phyloP scores from a whole-genome alignment of 2,888 invertebrate genomes.

The Smittia aterrima region DNA sequence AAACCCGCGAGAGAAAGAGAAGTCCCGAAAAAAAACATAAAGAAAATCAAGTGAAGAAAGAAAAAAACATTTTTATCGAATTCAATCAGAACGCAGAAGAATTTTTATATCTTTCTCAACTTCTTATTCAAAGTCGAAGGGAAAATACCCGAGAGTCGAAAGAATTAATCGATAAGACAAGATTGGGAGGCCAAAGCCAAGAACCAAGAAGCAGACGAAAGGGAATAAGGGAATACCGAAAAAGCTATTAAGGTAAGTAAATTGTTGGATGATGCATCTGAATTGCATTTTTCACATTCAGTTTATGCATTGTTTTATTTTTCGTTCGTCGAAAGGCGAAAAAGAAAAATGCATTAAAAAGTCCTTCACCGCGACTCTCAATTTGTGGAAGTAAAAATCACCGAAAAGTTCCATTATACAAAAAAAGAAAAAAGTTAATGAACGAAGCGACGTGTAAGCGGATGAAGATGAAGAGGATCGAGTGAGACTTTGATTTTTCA shows the following conservation, averaged over 20 bases:
- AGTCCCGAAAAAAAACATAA: too few species aligned
- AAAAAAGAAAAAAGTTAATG: neutral
- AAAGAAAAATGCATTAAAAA: neutral
- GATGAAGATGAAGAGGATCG: neutral
- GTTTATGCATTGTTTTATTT: neutral
- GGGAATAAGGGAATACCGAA: constrained; percentile 32
- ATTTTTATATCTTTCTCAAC: constrained; percentile 11
- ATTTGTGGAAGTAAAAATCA: neutral
- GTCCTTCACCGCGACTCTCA: neutral
- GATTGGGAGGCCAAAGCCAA: neutral
- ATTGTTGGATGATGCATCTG: constrained; percentile 35
- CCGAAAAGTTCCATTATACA: neutral
- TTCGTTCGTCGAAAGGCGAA: neutral
- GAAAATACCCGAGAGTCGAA: neutral
- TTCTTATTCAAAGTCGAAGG: neutral
- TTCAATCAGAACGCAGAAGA: constrained; percentile 33
- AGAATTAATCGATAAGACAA: constrained; percentile 35
- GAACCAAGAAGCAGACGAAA: neutral
- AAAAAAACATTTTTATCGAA: constrained; percentile 32
- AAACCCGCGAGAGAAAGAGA: neutral
- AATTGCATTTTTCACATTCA: constrained; percentile 32
- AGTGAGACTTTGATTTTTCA: constrained; percentile 1
- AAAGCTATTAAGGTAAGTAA: constrained; percentile 42
- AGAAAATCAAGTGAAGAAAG: constrained; percentile 12
- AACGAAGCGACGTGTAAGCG: neutral